Conservation (phyloP, 2,113 vertebrate genomes). For the Misgurnus anguillicaudatus region DNA sequence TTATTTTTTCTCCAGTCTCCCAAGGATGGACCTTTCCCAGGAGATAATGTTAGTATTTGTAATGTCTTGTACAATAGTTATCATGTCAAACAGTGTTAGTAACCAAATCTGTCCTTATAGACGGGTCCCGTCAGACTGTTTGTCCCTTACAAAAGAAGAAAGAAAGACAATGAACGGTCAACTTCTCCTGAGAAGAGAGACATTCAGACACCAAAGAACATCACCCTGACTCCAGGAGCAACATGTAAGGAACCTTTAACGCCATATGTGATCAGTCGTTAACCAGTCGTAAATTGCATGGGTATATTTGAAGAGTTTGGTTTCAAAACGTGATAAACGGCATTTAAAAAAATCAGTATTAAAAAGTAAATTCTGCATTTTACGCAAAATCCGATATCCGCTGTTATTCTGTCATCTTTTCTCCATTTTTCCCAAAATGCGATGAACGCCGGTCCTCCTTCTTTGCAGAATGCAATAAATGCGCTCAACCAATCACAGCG, state of each 20-base stretch:
- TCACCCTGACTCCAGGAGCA: constrained; percentile 85
- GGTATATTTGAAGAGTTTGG: no score
- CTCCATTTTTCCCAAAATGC: no score
- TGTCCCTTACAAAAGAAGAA: constrained; percentile 94
- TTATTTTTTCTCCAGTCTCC: constrained; percentile 56
- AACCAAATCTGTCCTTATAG: constrained; percentile 62
- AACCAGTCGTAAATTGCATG: no score
- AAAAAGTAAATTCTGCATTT: no score
- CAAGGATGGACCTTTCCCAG: constrained; percentile 66
- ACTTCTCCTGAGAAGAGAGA: constrained; percentile 84
- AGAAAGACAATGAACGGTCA: constrained; percentile 85
- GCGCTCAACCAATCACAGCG: no score
- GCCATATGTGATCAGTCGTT: no score
- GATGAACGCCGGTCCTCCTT: no score
- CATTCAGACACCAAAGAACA: constrained; percentile 78
- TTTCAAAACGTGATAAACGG: no score
- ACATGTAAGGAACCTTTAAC: constrained; percentile 78
- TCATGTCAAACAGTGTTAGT: not conserved
- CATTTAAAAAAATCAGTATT: no score
- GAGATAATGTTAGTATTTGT: constrained; percentile 65
- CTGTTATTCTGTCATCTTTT: no score
- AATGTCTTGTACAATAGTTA: not conserved
- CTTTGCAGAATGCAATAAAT: no score
- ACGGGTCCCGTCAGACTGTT: constrained; percentile 94
- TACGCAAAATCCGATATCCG: no score